Evolutionary conservation across 2,888 invertebrate species (phyloP).

Genomic region (Hofmannophila pseudospretella): DNA sequence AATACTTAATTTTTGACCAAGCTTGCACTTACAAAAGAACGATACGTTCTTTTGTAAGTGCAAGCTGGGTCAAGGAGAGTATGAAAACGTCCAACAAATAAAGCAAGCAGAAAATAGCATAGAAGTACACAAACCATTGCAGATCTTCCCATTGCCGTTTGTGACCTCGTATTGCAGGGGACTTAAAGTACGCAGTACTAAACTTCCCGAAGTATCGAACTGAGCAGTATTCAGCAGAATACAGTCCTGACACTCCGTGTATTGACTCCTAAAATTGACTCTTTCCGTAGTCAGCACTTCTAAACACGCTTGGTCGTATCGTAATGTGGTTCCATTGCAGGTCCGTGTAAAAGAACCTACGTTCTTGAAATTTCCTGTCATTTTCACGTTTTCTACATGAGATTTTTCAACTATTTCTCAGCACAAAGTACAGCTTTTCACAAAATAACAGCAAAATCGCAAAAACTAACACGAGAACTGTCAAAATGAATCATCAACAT

Average conservation of each 20-base stretch:
- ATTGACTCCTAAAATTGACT: constrained; percentile 61
- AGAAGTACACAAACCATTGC: constrained; percentile 43
- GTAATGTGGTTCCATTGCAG: constrained; percentile 48
- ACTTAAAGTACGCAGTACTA: constrained; percentile 50
- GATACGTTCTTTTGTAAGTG: too few species aligned
- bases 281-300: constrained; percentile 45
- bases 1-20: too few species aligned
- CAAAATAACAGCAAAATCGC: too few species aligned
- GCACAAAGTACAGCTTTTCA: too few species aligned
- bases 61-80: background rate
- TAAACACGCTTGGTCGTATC: constrained; percentile 67
- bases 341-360: constrained; percentile 53
- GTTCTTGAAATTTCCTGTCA: constrained; percentile 43
- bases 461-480: too few species aligned
- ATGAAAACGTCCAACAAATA: background rate
- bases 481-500: too few species aligned
- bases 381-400: background rate
- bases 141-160: constrained; percentile 43
- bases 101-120: constrained; percentile 12
- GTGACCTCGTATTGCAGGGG: constrained; percentile 48
- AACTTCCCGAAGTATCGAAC: constrained; percentile 28
- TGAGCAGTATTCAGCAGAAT: constrained; percentile 35
- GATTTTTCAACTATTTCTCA: too few species aligned
- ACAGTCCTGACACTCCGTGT: constrained; percentile 66
- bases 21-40: too few species aligned